Base-by-base conservation (phyloP, 2,888 invertebrate species). In the Dasypolia templi region DNA sequence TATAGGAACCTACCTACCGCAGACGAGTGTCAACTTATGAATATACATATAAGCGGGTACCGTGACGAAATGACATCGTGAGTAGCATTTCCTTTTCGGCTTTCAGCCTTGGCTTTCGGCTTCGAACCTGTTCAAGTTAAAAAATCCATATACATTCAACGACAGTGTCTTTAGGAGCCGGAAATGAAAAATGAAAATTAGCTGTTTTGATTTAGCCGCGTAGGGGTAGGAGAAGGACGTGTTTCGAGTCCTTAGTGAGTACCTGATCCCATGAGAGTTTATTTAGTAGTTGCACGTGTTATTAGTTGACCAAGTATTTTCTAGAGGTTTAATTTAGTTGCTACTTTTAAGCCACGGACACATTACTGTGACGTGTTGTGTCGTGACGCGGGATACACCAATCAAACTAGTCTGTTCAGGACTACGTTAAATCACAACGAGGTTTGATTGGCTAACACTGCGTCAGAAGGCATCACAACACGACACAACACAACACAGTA, bases 1-100 rank as follows among this genome's bases (percentile, higher is more conserved):
- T 81, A 79, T 51, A 76, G 74, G 68, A 59, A 64, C 56, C 74
- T 76, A 87, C 86, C 88, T 86, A 87, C 88, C 86, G 80, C 88
- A 86, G 77, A 70, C 69, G 14, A 74, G 67, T 80, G 80, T 77
- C 85, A 78, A 83, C 83, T 80, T 81, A 84, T 87, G 84, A 84
- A 87, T 87, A 82, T 74, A 84, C 79, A 81, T 81, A 87, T 68
- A 82, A 87, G 79, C 62, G 66, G 78, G 68, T 77, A 75, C 77
- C 79, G 73, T 76, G 72, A 82, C 63, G 71, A 77, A 84, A 83
- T 83, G 69, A 80, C 71, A 73, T 84, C 80, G 81, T 86, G 84
- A 80, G 65, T 49, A 58, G 69, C 77, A 77, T 77, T 81, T 87
- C 83, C 80, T 84, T 83, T 82, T 83, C 79, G 79, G 74, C 53